Conservation (phyloP, 2,797 vertebrate genomes). For the Melanotaenia nigrans region DNA sequence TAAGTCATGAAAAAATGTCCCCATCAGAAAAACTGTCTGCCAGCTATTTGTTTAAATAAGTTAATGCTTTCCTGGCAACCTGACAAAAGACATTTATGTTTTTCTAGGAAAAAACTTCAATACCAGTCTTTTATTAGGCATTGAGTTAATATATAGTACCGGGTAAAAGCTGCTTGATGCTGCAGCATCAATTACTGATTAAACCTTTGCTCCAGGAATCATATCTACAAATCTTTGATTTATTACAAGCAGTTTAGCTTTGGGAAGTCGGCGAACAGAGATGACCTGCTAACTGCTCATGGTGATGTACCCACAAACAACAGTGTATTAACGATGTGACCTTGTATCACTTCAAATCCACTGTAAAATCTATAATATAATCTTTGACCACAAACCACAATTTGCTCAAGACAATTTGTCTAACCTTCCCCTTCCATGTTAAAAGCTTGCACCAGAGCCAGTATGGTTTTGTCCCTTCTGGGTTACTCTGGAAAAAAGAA, state of each 20-base stretch:
- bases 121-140: not conserved
- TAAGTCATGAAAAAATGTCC: slow-evolving; percentile 8
- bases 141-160: not conserved
- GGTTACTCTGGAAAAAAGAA: not conserved
- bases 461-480: not conserved
- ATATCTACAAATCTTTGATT: not conserved
- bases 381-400: no score
- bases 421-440: not conserved
- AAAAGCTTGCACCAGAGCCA: not conserved
- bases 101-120: not conserved
- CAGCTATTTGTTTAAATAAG: slow-evolving; percentile 14
- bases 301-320: not conserved
- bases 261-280: not conserved
- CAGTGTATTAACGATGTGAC: not conserved
- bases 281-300: not conserved
- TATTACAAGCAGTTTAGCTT: not conserved
- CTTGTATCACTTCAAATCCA: not conserved
- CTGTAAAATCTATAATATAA: not conserved
- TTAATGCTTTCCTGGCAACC: slow-evolving; percentile 5
- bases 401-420: no score
- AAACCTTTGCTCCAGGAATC: not conserved
- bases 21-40: not conserved
- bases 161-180: not conserved
- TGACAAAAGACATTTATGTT: not conserved
- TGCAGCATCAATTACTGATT: not conserved